Evolutionary conservation across 2,113 vertebrate species (phyloP).

Genomic region (Romanogobio albipinnatus): DNA sequence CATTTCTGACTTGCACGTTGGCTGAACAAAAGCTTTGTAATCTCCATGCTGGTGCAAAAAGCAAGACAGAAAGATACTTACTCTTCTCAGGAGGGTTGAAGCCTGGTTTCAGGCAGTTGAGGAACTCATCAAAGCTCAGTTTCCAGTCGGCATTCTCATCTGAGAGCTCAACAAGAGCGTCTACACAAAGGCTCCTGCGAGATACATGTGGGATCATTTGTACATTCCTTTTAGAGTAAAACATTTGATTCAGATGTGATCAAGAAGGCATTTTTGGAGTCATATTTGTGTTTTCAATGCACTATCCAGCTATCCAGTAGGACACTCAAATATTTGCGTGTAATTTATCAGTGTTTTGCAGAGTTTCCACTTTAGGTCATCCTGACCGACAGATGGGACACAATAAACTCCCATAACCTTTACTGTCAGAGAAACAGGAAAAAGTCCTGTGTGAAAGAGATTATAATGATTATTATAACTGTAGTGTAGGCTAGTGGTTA

Average conservation of each 20-base stretch:
- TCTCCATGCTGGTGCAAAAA: not conserved
- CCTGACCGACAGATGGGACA: constrained; percentile 7
- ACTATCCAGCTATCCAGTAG: constrained; percentile 30
- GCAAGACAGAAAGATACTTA: constrained; percentile 66
- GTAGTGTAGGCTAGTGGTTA: not conserved
- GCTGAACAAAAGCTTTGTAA: not conserved
- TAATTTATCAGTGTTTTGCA: not conserved
- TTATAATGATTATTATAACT: not conserved
- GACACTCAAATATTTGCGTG: constrained; percentile 36
- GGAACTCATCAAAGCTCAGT: constrained; percentile 96
- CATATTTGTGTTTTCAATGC: not conserved
- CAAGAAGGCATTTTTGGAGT: not conserved
- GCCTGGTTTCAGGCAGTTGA: constrained; percentile 94
- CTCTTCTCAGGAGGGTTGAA: constrained; percentile 97
- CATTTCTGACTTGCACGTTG: not conserved
- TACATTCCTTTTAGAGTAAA: not conserved
- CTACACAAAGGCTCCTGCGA: constrained; percentile 91
- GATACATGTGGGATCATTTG: constrained; percentile 13
- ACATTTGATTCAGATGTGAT: not conserved
- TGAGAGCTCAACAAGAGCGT: constrained; percentile 97
- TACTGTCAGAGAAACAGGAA: not conserved
- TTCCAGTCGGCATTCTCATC: constrained; percentile 99
- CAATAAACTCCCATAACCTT: constrained; percentile 22
- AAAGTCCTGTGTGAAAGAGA: not conserved
- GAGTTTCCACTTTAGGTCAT: not conserved